Base-by-base conservation (phyloP, 1,140 invertebrate genomes). In the Drosophila asahinai region DNA sequence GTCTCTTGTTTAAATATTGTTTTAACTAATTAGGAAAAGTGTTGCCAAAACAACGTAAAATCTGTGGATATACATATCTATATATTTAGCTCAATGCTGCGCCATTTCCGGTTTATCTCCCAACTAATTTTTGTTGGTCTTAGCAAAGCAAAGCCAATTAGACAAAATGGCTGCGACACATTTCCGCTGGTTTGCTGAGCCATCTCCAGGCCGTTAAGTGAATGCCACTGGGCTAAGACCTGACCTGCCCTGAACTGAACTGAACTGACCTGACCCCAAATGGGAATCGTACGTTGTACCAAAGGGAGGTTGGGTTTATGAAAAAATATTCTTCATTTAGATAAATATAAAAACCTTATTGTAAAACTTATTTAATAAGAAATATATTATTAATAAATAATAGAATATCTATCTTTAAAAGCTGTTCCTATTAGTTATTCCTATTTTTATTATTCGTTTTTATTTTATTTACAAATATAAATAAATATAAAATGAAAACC, bases 141-240 rank as follows among this genome's bases (percentile, higher is more conserved):
- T 62, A 75, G 65, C 77, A 71, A 48, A 38, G 63, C 77, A 86
- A 81, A 90, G 86, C 86, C 86, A 89, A 89, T 89, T 89, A 89
- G 86, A 72, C 86, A 89, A 89, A 89, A 89, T 89, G 84, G 84
- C 81, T 89, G 84, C 84, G 84, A 89, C 84, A 89, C 86, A 89
- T 89, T 89, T 89, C 86, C 84, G 84, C 84, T 90, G 84, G 86
- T 90, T 75, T 76, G 70, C 48, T 36, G 71, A 59, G 68, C 59
- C 61, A 51, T 55, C 40, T 45, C 49, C 40, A 47, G 40, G 49
- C 63, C n/a, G 22, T 71, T 71, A 68, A 71, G 19, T 65, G 48
- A 25, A 25, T 47, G 45, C 27, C 64, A 40, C 9, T 36, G 55
- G 70, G 55, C 51, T 81, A 63, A 70, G 68, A 60, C 77, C 58